These are phyloP conservation scores for Monoplex corrugatus DNA, from an alignment of 2,888 invertebrate species.

Conservation along the genomic window DNA sequence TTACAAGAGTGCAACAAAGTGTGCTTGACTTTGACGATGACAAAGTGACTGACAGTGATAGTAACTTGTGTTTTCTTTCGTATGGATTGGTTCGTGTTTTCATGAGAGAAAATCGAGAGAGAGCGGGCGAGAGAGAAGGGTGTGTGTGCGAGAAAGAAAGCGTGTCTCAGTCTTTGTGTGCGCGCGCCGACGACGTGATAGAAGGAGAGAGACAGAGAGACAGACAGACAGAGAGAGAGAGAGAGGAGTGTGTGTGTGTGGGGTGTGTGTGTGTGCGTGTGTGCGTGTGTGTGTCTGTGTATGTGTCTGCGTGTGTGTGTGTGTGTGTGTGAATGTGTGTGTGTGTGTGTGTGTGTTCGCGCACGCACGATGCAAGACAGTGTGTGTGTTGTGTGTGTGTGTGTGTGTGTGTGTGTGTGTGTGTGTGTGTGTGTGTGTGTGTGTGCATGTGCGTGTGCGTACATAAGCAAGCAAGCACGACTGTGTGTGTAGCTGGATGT, in stretches of 20 bases:
- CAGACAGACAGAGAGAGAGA: neutral
- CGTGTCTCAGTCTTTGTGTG: too few species aligned
- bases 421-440: neutral
- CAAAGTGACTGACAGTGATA: too few species aligned
- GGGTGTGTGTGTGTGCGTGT: too few species aligned
- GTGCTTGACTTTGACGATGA: neutral
- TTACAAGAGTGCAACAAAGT: neutral
- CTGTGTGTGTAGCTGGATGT: constrained; percentile 4
- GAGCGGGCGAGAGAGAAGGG: too few species aligned
- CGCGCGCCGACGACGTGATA: too few species aligned
- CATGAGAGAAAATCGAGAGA: too few species aligned
- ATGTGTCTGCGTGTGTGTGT: neutral
- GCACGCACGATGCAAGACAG: neutral
- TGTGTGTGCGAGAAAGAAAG: too few species aligned
- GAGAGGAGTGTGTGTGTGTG: too few species aligned
- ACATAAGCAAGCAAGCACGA: neutral
- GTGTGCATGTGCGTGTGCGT: neutral
- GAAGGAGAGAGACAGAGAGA: too few species aligned
- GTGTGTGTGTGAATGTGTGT: constrained; percentile 1
- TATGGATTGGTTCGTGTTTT: too few species aligned
- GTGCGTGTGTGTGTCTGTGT: neutral
- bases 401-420: neutral
- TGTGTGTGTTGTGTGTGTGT: neutral
- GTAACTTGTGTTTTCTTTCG: too few species aligned
- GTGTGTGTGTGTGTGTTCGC: constrained; percentile 6